Evolutionary conservation across 35 echinoderm and acorn worm species (phyloP), one percentile per base, ranked within the genome.

Genomic region (Apostichopus parvimensis): DNA sequence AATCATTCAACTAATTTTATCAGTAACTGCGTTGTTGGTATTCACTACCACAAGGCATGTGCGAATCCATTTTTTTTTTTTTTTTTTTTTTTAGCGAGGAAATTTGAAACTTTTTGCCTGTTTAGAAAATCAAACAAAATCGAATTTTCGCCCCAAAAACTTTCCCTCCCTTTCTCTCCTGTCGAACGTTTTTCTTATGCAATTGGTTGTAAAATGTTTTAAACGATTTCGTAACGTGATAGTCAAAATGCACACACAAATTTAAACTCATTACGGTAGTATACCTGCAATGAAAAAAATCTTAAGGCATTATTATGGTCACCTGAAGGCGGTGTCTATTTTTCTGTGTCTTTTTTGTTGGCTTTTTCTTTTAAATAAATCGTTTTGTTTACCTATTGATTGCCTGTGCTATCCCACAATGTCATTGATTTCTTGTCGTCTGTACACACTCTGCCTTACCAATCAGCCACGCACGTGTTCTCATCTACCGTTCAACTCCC

Each of bases 351-450:
- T 45, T 45, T 45, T 45, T 45, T 45, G 34, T 45, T 58, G 28
- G 57, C 9, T 84, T 84, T 56, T 15, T 21, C 17, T 75, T 75
- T 75, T 22, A 75, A 75, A 75, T 75, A 7, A 84, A 84, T 84
- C 81, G 57, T 84, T 59, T 23, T 84, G 81, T 84, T 84, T 84
- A 84, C 81, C 81, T 56, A 84, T 84, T 84, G 81, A 84, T 84
- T 84, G 54, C 54, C 57, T 55, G 56, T 59, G 81, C 81, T 59
- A 56, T 84, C 58, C 81, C 54, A 21, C 81, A 15, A 15, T 52
- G 57, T 23, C 81, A 84, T 84, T 84, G 81, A 84, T 84, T 84
- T 58, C 81, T 22, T 84, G 81, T 84, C 81, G 10, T 18, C 25
- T 45, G 34, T 45, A 20, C 22, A 45, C 34, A 45, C 81, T 17